Base-by-base conservation (phyloP, 2,888 invertebrate species). In the Caenorhabditis zanzibari region DNA sequence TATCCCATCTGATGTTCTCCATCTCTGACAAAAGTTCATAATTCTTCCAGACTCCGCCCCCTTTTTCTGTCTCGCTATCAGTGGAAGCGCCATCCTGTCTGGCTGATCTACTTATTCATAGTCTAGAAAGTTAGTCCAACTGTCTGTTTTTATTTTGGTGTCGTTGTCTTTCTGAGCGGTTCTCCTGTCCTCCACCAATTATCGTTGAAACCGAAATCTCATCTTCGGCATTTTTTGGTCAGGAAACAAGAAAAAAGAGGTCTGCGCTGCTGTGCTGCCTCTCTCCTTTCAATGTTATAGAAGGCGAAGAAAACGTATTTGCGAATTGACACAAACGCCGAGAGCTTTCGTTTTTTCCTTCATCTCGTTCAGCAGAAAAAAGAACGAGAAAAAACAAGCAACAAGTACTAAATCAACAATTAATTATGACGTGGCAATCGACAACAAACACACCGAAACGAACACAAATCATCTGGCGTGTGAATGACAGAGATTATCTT, bases 401-500 rank as follows among this genome's bases (percentile, higher is more conserved):
- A 63, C 49, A 26, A 63, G 73, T 73, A 73, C 38, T 52, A 63
- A 63, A 28, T 38, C 52, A 52, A 68, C 35, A 49, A 54, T 52
- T 41, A 52, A 56, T 64, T 79, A 79, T 79, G 79, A 71, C 79
- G 79, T 79, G 79, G 79, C 71, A 72, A 24, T 26, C 38, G 24
- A 68, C 32, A 10, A 61, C 14, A n/a, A 47, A 47, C n/a, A 19
- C n/a, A 47, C 47, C 19, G 19, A 58, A 44, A 56, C 22, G 68
- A 49, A 69, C 76, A 68, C 61, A 69, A 77, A 69, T 77, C 69
- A 77, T 71, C 77, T 77, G 68, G 68, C 68, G 76, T 76, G 77
- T 54, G 64, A 74, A 74, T 63, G 77, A 69, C 69, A 69, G 61
- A 69, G 69, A 77, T 77, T 56, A 77, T 77, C 77, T 77, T 47